Conservation (phyloP, 1,140 invertebrate species). For the Leptinotarsa defecta region DNA sequence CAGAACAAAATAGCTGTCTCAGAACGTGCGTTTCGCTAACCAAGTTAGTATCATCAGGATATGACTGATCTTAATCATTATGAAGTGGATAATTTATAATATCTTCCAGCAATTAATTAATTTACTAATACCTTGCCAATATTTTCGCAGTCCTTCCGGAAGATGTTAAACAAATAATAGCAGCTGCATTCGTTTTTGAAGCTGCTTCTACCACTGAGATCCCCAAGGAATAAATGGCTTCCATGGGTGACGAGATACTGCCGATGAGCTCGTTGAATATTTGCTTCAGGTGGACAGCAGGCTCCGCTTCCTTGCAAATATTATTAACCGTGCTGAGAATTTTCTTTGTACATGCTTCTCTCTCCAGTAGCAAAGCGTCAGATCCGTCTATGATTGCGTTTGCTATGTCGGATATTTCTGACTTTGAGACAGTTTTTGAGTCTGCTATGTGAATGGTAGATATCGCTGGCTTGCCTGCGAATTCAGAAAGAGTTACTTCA, state of each 20-base stretch:
- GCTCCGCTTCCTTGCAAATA: slow-evolving; percentile 72
- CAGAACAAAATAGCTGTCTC: no score
- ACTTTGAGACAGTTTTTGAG: slow-evolving; percentile 57
- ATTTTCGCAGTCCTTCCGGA: slow-evolving; percentile 78
- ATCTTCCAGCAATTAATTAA: no score
- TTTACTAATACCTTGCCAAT: slow-evolving; percentile 59
- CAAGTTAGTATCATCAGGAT: no score
- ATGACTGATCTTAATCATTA: not conserved
- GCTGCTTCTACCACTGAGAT: slow-evolving; percentile 85
- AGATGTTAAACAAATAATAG: slow-evolving; percentile 85
- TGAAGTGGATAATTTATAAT: not conserved
- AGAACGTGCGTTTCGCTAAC: no score
- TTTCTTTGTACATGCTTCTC: slow-evolving; percentile 32
- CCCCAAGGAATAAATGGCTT: slow-evolving; percentile 69
- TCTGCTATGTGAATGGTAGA: slow-evolving; percentile 31
- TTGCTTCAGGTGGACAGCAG: slow-evolving; percentile 78
- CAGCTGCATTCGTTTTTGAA: slow-evolving; percentile 75
- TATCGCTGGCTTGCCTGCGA: slow-evolving; percentile 42
- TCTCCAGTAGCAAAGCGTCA: slow-evolving; percentile 71
- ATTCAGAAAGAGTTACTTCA: slow-evolving; percentile 21
- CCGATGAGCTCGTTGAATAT: slow-evolving; percentile 72
- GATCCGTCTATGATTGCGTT: slow-evolving; percentile 76
- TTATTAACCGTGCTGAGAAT: slow-evolving; percentile 26
- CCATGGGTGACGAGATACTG: slow-evolving; percentile 45
- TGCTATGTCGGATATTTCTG: slow-evolving; percentile 73